These are phyloP conservation scores for Desmophyllum pertusum DNA, from an alignment of 92 coral and sea anemone species.

Conservation along the genomic window DNA sequence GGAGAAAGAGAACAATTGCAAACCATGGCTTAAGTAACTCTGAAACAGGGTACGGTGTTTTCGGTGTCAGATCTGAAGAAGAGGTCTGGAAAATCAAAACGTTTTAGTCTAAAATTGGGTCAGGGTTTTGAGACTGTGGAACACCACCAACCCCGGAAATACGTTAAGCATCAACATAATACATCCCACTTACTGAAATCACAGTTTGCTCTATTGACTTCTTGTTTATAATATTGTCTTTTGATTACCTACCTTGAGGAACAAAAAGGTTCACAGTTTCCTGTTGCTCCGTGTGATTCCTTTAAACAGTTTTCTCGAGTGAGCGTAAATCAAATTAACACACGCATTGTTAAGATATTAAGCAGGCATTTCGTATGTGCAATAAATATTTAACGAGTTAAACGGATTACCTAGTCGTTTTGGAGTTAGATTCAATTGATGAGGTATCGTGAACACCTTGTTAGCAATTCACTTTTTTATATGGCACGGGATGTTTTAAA, in stretches of 20 bases:
- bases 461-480: constrained; percentile 6
- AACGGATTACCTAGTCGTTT: constrained; percentile 33
- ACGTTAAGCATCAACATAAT: background rate
- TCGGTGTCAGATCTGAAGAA: background rate
- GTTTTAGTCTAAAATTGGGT: background rate
- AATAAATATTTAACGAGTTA: constrained; percentile 35
- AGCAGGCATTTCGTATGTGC: constrained; percentile 30
- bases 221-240: background rate
- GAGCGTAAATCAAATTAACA: constrained; percentile 45
- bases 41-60: background rate
- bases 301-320: constrained; percentile 23
- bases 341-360: constrained; percentile 42
- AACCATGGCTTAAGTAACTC: background rate
- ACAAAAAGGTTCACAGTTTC: constrained; percentile 16
- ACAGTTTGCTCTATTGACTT: background rate
- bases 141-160: background rate
- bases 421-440: constrained; percentile 12
- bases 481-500: background rate
- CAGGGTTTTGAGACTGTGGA: too few species aligned
- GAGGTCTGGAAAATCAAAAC: background rate
- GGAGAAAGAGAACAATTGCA: constrained; percentile 2
- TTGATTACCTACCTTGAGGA: constrained; percentile 17
- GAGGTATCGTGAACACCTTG: constrained; percentile 17
- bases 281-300: constrained; percentile 27
- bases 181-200: background rate